A percentile compares a stretch with the other conserved stretches of the same genome.
Conservation (phyloP, 2,113 vertebrate species). For the Phasianus colchicus region DNA sequence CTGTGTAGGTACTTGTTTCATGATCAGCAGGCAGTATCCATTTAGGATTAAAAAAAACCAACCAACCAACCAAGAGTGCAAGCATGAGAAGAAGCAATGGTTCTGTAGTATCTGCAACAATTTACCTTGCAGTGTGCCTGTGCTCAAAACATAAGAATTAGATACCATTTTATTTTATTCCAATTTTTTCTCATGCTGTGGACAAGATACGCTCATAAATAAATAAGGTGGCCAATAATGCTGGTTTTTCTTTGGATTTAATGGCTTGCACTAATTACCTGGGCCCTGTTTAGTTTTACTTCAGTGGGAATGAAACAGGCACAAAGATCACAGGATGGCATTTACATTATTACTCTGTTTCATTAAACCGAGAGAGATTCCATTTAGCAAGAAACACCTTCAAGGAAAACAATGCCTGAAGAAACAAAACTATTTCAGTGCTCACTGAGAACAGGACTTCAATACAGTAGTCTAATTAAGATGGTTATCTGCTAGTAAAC, state of each 20-base stretch:
- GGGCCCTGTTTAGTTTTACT: slow-evolving; percentile 38
- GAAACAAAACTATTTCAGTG: slow-evolving; percentile 55
- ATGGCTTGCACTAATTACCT: slow-evolving; percentile 53
- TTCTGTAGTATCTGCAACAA: not conserved
- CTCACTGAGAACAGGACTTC: slow-evolving; percentile 13
- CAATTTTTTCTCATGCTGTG: not conserved
- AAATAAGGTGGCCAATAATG: slow-evolving; percentile 1
- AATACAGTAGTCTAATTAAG: slow-evolving; percentile 74
- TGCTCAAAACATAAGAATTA: not conserved
- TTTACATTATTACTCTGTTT: slow-evolving; percentile 53
- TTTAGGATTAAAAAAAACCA: too few species aligned
- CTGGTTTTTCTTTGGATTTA: slow-evolving; percentile 28
- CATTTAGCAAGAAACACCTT: slow-evolving; percentile 9
- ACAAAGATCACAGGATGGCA: slow-evolving; percentile 36
- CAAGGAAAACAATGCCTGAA: slow-evolving; percentile 51
- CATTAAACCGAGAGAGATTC: slow-evolving; percentile 39
- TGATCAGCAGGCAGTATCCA: too few species aligned
- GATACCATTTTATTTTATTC: not conserved
- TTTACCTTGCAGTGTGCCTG: not conserved
- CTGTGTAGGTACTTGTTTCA: too few species aligned
- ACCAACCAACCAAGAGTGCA: too few species aligned
- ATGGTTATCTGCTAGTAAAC: slow-evolving; percentile 72
- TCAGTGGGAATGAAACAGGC: not conserved
- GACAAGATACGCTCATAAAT: slow-evolving; percentile 33
- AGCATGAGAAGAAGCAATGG: not conserved